phyloP scores from a whole-genome alignment of 2,113 vertebrate genomes.

The Chloebia gouldiae region DNA sequence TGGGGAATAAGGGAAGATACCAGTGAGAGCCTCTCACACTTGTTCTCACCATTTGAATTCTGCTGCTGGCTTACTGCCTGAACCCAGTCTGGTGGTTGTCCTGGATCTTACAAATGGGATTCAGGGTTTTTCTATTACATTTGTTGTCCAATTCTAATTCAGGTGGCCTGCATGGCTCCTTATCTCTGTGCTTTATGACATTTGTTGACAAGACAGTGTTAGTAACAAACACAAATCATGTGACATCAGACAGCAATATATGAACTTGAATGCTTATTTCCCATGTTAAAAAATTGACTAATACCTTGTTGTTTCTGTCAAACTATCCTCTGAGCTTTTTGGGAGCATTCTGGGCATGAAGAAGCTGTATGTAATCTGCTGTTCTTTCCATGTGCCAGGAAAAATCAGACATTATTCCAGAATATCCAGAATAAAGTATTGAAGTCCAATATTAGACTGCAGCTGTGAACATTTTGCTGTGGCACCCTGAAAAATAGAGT shows the following conservation, averaged over 20 bases:
- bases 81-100: neutral
- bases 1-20: neutral
- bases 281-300: neutral
- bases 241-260: neutral
- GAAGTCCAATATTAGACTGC: neutral
- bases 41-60: neutral
- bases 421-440: neutral
- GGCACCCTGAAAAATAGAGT: neutral
- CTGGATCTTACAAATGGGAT: neutral
- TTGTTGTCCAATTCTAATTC: neutral
- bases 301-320: neutral
- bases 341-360: neutral
- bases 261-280: neutral
- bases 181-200: neutral
- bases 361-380: neutral
- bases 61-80: neutral
- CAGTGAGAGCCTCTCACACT: neutral
- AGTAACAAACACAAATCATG: accelerated
- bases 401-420: neutral
- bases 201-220: neutral
- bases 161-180: neutral
- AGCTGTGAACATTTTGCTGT: neutral
- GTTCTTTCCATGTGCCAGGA: neutral
- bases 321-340: neutral
- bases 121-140: neutral